Conservation (phyloP, 2,797 vertebrate species). For the Chaetodon trifasciatus region DNA sequence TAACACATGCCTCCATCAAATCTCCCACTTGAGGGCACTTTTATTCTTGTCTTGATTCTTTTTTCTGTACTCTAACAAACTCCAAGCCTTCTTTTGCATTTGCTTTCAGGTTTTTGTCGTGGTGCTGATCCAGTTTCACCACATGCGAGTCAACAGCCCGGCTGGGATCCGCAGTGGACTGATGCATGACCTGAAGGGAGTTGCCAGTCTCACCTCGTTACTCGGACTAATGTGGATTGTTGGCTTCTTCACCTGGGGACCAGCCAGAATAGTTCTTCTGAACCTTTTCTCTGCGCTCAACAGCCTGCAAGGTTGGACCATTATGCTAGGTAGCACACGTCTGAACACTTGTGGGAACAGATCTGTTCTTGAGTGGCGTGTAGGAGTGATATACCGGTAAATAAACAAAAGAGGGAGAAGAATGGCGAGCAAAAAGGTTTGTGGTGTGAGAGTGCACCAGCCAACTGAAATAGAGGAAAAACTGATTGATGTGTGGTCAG, state of each 20-base stretch:
- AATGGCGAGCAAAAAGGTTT: background rate
- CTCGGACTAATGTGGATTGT: constrained; percentile 92
- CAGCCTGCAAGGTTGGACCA: constrained; percentile 90
- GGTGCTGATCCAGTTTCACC: constrained; percentile 90
- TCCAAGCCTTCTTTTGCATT: background rate
- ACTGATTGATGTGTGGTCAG: background rate
- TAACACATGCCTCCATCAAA: background rate
- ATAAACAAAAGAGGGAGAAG: background rate
- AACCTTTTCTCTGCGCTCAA: constrained; percentile 93
- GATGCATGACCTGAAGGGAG: constrained; percentile 88
- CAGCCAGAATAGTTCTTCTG: constrained; percentile 84
- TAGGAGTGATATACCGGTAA: background rate
- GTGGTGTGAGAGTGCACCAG: background rate
- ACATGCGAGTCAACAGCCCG: constrained; percentile 84
- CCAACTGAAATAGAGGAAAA: background rate
- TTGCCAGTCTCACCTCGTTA: constrained; percentile 89
- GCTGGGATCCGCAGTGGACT: constrained; percentile 78
- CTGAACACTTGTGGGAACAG: background rate
- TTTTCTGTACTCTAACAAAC: background rate
- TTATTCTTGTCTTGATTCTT: background rate
- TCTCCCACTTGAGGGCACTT: background rate
- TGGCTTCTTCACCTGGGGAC: constrained; percentile 90
- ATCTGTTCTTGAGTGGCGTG: background rate
- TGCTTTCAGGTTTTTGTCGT: constrained; percentile 86
- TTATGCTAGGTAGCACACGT: background rate